These are phyloP conservation scores for Campylomormyrus numenius DNA, from an alignment of 2,113 vertebrate genomes.

Conservation along the genomic window DNA sequence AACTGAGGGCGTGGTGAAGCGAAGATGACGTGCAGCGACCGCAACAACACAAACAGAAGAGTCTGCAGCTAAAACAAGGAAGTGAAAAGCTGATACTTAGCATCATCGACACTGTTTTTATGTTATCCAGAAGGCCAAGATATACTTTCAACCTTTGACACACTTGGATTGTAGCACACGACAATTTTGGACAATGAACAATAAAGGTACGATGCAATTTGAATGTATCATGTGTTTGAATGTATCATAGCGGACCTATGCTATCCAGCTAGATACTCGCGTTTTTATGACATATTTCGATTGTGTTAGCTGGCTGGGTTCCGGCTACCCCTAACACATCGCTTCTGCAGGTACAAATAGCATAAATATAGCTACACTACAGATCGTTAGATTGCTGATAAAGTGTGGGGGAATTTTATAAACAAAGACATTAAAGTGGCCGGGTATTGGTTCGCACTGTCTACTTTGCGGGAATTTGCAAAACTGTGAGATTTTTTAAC, in stretches of 20 bases:
- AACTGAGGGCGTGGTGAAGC: slow-evolving; percentile 22
- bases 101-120: slow-evolving; percentile 16
- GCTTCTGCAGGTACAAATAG: neutral
- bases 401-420: neutral
- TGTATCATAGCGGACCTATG: neutral
- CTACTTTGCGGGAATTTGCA: neutral
- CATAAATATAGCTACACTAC: neutral
- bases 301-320: neutral
- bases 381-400: neutral
- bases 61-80: slow-evolving; percentile 62
- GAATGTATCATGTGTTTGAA: neutral
- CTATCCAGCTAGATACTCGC: slow-evolving; percentile 34
- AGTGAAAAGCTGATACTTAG: slow-evolving; percentile 46
- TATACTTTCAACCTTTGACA: slow-evolving; percentile 27
- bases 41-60: slow-evolving; percentile 48
- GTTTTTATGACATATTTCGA: neutral
- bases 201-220: slow-evolving; percentile 50
- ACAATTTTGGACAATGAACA: slow-evolving; percentile 58
- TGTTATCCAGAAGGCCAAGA: slow-evolving; percentile 19
- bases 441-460: neutral
- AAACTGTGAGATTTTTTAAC: neutral
- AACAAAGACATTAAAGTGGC: neutral
- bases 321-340: neutral
- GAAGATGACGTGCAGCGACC: slow-evolving; percentile 57
- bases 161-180: slow-evolving; percentile 25